Base-by-base conservation (phyloP, 2,113 vertebrate species). In the Lampris incognitus region DNA sequence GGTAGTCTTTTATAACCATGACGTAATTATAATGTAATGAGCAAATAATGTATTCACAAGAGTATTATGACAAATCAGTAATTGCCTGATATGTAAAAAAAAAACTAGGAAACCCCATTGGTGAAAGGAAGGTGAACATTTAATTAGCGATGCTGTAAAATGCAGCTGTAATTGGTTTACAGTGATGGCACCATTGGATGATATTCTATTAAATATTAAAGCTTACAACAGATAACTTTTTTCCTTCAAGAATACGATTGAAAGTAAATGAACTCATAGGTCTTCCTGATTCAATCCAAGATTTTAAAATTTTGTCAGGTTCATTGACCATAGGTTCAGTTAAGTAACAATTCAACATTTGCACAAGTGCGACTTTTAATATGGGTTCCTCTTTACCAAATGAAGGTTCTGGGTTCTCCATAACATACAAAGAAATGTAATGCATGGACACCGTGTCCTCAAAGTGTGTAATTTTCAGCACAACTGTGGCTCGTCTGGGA, bases 71-170 rank as follows among this genome's bases (percentile, higher is more conserved):
- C 24, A 24, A 24, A 24, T 24, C 24, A 24, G 24, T 24, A 24
- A 24, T 24, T 24, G 24, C 24, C 24, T 24, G 24, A 24, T 24
- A 24, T 24, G 24, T 24, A 24, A 24, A 24, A 24, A 24, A 24
- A 24, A 24, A 24, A 24, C 24, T 5, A 74, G 36, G 48, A 56
- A 65, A 64, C 65, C 38, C 4, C 65, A 62, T 10, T 3, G 39
- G 54, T 82, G 46, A 48, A 36, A 80, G 10, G 51, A 65, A 24
- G 2, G 66, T n/a, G 58, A 73, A 74, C 46, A 65, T 87, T 89
- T 87, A 86, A 85, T 86, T 38, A 13, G 46, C 49, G 66, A 3
- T 57, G 37, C 9, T 65, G 51, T 49, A 79, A 75, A 46, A 60
- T 69, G 69, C 57, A 78, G 40, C 48, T 10, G 9, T 54, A 51